These are phyloP conservation scores for Agrochola lychnidis DNA, from an alignment of 2,888 invertebrate species.

Conservation along the genomic window DNA sequence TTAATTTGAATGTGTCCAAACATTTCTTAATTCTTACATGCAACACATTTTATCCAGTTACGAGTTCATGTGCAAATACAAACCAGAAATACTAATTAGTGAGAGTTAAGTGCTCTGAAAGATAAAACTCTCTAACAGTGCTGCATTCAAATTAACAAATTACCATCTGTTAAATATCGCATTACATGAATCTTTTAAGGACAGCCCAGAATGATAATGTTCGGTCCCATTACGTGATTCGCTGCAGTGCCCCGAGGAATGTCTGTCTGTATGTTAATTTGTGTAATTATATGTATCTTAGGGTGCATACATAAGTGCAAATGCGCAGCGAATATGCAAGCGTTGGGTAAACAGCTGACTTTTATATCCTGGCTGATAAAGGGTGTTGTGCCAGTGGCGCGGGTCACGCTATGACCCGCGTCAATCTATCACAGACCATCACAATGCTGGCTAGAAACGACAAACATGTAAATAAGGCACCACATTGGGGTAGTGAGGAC, in stretches of 20 bases:
- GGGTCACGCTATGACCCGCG: constrained; percentile 26
- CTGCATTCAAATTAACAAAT: constrained; percentile 66
- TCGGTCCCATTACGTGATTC: constrained; percentile 56
- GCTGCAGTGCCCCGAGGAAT: constrained; percentile 58
- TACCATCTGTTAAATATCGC: constrained; percentile 67
- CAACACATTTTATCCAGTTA: not conserved
- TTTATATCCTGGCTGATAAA: constrained; percentile 6
- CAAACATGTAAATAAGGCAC: not conserved
- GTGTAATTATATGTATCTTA: constrained; percentile 57
- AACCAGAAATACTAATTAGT: constrained; percentile 52
- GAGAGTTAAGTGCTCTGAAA: constrained; percentile 54
- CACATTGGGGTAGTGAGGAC: not conserved
- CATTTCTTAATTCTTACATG: not conserved
- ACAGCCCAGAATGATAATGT: constrained; percentile 61
- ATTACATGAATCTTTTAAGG: constrained; percentile 66
- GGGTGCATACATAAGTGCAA: constrained; percentile 52
- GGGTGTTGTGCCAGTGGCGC: not conserved
- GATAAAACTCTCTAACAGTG: constrained; percentile 58
- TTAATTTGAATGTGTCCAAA: not conserved
- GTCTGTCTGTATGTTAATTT: constrained; percentile 63
- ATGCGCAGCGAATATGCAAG: constrained; percentile 43
- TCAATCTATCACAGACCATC: not conserved
- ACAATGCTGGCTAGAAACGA: not conserved
- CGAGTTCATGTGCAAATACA: constrained; percentile 20
- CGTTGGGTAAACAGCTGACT: constrained; percentile 16